Conservation (phyloP, 2,113 vertebrate species). For the Accipiter virgatus region DNA sequence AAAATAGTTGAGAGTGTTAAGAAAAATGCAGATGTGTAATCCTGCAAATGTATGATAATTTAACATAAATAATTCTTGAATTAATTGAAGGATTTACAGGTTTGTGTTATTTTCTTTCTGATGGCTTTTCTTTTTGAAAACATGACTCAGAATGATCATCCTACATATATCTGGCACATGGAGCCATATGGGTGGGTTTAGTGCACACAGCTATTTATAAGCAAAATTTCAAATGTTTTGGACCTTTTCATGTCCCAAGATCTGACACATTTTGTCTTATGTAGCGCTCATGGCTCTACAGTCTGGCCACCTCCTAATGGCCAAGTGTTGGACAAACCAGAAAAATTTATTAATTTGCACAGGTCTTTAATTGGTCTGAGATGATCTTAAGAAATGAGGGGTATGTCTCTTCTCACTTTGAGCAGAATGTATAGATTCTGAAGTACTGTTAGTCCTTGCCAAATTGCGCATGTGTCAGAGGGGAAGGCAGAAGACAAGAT, state of each 20-base stretch:
- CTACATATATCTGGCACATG: conserved; percentile 48
- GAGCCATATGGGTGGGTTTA: neutral
- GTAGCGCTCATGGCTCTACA: neutral
- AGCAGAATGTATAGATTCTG: conserved; percentile 22
- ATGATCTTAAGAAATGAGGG: neutral
- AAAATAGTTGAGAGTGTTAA: conserved; percentile 46
- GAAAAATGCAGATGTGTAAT: conserved; percentile 66
- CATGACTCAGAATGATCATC: conserved; percentile 43
- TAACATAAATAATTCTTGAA: conserved; percentile 60
- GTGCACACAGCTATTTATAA: neutral
- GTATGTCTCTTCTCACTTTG: neutral
- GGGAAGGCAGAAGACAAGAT: conserved; percentile 52
- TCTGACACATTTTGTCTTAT: neutral
- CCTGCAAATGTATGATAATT: conserved; percentile 52
- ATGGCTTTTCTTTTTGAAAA: conserved; percentile 55
- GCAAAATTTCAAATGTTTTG: neutral
- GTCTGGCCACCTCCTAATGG: neutral
- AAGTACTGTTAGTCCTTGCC: conserved; percentile 8
- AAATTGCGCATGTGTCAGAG: neutral
- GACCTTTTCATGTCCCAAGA: neutral
- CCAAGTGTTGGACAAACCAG: neutral
- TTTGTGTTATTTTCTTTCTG: conserved; percentile 53
- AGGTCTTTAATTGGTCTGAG: conserved; percentile 3
- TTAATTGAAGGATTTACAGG: conserved; percentile 63
- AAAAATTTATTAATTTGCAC: neutral